Percentiles rank a stretch among this genome's conserved stretches.
These are phyloP conservation scores for Cydia amplana DNA, from an alignment of 1,140 invertebrate species.

Conservation along the genomic window DNA sequence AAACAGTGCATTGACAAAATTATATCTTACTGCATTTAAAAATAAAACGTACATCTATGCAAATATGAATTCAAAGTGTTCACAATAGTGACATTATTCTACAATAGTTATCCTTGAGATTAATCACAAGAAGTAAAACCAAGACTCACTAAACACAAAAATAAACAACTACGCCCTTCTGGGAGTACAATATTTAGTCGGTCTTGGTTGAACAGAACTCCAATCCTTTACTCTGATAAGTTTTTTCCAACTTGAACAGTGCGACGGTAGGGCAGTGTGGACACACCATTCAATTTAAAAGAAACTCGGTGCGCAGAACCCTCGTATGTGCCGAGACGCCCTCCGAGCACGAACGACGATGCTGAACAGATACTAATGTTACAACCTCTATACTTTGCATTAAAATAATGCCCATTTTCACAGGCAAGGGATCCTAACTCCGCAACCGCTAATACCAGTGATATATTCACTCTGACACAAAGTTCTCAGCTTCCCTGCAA, in stretches of 20 bases:
- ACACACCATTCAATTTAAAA: constrained; percentile 79
- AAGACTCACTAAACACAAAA: constrained; percentile 80
- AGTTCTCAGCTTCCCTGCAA: constrained; percentile 78
- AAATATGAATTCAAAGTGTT: constrained; percentile 51
- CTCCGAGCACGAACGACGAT: constrained; percentile 55
- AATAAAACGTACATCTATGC: constrained; percentile 47
- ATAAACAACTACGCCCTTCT: constrained; percentile 57
- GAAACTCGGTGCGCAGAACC: constrained; percentile 72
- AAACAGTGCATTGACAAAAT: constrained; percentile 61
- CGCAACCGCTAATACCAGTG: constrained; percentile 72
- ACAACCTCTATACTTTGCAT: constrained; percentile 94
- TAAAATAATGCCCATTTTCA: constrained; percentile 92
- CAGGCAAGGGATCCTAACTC: constrained; percentile 79
- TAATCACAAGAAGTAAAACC: constrained; percentile 73
- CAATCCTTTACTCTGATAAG: constrained; percentile 75
- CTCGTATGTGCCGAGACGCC: constrained; percentile 48
- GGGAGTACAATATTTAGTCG: constrained; percentile 76
- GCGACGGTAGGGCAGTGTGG: constrained; percentile 68
- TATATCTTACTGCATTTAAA: constrained; percentile 42
- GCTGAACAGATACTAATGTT: constrained; percentile 77
- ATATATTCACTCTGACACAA: constrained; percentile 72
- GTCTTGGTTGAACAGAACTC: constrained; percentile 80
- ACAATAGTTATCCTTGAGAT: constrained; percentile 55
- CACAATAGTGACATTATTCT: constrained; percentile 54
- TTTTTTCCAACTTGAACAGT: constrained; percentile 79